A percentile compares a stretch with the other conserved stretches of the same genome.
These are phyloP conservation scores for Hydrolagus colliei DNA, from an alignment of 2,797 vertebrate species.

Conservation along the genomic window DNA sequence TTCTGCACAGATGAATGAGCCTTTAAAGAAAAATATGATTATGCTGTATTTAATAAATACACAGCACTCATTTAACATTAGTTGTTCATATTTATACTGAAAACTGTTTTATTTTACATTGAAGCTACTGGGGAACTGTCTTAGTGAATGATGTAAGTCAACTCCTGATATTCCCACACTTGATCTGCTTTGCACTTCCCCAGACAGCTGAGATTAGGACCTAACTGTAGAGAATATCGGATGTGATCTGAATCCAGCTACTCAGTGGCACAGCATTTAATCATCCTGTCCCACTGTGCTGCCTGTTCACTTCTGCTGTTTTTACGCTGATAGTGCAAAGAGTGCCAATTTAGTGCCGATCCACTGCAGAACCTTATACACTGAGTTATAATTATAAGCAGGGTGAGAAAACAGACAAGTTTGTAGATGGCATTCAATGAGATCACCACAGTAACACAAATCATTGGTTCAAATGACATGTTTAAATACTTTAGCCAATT, in stretches of 20 bases:
- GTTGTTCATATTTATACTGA: conserved; percentile 19
- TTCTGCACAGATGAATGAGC: conserved; percentile 27
- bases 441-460: not conserved
- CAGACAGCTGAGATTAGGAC: not conserved
- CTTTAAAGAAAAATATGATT: conserved; percentile 30
- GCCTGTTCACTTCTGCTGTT: not conserved
- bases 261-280: not conserved
- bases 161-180: not conserved
- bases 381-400: not conserved
- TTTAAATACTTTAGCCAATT: too few species aligned
- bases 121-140: not conserved
- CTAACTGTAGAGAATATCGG: not conserved
- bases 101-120: conserved; percentile 10
- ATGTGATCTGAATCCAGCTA: not conserved
- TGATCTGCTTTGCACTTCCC: not conserved
- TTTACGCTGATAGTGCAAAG: not conserved
- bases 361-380: not conserved
- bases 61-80: not conserved
- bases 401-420: too few species aligned
- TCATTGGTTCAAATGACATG: not conserved
- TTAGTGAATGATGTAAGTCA: not conserved
- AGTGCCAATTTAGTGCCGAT: not conserved
- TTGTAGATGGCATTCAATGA: not conserved
- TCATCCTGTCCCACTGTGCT: not conserved
- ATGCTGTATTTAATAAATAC: conserved; percentile 29